Evolutionary conservation across 2,888 invertebrate genomes (phyloP).

Genomic region (Nomada fucata): DNA sequence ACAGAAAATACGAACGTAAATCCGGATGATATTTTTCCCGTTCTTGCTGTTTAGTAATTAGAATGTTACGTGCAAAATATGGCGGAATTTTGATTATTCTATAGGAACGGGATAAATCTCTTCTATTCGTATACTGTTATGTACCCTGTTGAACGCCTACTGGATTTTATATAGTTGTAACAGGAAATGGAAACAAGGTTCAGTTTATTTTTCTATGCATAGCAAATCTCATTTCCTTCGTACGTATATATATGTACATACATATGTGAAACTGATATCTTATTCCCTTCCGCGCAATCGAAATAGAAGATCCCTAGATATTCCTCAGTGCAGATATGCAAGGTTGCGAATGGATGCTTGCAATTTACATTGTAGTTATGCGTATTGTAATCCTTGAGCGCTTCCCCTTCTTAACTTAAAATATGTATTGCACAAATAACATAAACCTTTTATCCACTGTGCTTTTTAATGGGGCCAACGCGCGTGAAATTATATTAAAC

Average conservation of each 20-base stretch:
- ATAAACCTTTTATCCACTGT: too few species aligned
- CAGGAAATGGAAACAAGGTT: slow-evolving; percentile 68
- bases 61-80: not conserved
- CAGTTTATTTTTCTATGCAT: slow-evolving; percentile 71
- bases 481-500: too few species aligned
- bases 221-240: slow-evolving; percentile 67
- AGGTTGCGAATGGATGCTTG: not conserved
- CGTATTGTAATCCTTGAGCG: slow-evolving; percentile 7
- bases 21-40: not conserved
- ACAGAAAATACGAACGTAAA: not conserved
- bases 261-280: slow-evolving; percentile 65
- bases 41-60: slow-evolving; percentile 17
- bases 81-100: not conserved
- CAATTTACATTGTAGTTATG: slow-evolving; percentile 11
- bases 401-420: not conserved
- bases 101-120: slow-evolving; percentile 17
- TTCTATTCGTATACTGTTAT: slow-evolving; percentile 24
- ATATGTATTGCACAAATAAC: too few species aligned
- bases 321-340: slow-evolving; percentile 18
- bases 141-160: slow-evolving; percentile 48
- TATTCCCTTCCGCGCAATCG: slow-evolving; percentile 61
- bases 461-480: too few species aligned
- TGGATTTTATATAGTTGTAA: slow-evolving; percentile 64
- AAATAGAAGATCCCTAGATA: slow-evolving; percentile 51
- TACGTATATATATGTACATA: slow-evolving; percentile 35